Conservation (phyloP, 2,113 vertebrate genomes). For the Heteronetta atricapilla region DNA sequence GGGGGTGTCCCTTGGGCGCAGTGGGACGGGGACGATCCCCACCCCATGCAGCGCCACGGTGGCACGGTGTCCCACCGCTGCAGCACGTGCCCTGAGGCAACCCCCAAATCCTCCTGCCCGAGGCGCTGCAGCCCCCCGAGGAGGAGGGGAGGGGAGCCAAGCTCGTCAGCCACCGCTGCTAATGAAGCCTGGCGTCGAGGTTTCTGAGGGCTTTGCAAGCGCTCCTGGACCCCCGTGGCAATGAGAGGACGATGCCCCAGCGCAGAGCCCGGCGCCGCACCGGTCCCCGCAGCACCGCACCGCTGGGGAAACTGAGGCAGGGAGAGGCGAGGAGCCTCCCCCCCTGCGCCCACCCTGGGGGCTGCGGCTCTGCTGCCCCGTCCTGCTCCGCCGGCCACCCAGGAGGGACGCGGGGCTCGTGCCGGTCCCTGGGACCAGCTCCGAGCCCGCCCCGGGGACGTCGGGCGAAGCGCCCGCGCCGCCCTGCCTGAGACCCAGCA, state of each 20-base stretch:
- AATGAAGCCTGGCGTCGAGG: not conserved
- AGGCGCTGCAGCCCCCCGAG: not conserved
- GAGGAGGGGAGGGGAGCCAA: not conserved
- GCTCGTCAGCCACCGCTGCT: fast-evolving
- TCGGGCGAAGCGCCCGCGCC: not conserved
- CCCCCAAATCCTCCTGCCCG: too few relatives aligned
- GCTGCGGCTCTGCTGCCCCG: fast-evolving
- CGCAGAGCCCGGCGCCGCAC: not conserved
- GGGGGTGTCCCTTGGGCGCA: not conserved
- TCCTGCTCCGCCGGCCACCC: not conserved
- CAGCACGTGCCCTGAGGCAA: fast-evolving
- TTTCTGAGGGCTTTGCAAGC: fast-evolving
- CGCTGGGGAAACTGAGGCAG: not conserved
- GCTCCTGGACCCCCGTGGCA: not conserved
- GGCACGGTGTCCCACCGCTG: not conserved
- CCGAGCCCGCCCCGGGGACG: not conserved
- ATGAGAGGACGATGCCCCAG: not conserved
- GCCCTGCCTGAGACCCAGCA: constrained; percentile 67
- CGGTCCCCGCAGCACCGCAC: fast-evolving
- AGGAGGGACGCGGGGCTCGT: not conserved
- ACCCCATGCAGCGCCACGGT: fast-evolving
- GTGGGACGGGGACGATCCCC: not conserved
- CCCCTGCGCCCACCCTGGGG: not conserved
- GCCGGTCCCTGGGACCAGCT: constrained; percentile 37
- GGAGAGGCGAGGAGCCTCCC: not conserved